phyloP scores from a whole-genome alignment of 1,140 invertebrate genomes.

The Hermetia illucens region DNA sequence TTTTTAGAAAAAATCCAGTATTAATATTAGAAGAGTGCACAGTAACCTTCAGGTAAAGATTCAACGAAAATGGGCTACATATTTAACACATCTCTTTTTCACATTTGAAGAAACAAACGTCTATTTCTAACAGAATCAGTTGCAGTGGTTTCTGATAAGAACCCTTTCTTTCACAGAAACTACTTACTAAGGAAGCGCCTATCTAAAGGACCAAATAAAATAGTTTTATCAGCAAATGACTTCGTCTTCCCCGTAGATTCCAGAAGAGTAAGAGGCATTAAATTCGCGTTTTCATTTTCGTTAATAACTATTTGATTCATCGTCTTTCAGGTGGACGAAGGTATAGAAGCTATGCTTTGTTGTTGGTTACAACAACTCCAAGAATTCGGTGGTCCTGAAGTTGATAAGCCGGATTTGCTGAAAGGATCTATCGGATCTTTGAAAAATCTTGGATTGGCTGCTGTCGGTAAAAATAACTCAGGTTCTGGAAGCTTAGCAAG shows the following conservation, averaged over 20 bases:
- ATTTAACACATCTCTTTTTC: too few species aligned
- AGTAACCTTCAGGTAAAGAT: too few species aligned
- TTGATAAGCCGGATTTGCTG: slow-evolving; percentile 66
- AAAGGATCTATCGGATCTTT: slow-evolving; percentile 60
- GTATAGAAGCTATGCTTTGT: slow-evolving; percentile 66
- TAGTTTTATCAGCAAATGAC: slow-evolving; percentile 54
- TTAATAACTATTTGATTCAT: background rate
- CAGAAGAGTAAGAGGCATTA: slow-evolving; percentile 41
- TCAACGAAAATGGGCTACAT: too few species aligned
- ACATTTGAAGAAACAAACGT: too few species aligned
- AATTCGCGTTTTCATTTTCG: background rate
- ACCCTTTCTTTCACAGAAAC: slow-evolving; percentile 30
- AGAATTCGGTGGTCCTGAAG: slow-evolving; percentile 61
- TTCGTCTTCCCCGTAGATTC: slow-evolving; percentile 57
- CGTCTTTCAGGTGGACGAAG: slow-evolving; percentile 51
- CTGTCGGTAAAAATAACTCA: slow-evolving; percentile 27
- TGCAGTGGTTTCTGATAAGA: background rate
- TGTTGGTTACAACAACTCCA: slow-evolving; percentile 67
- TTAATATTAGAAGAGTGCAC: too few species aligned
- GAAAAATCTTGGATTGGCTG: slow-evolving; percentile 34
- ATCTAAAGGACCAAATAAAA: slow-evolving; percentile 61
- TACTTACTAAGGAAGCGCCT: slow-evolving; percentile 49
- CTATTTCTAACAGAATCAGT: too few species aligned
- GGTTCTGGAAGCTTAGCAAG: slow-evolving; percentile 43
- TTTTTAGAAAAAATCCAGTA: too few species aligned